These are phyloP conservation scores for Toxotes chatareus DNA, from an alignment of 2,113 vertebrate species.

Conservation along the genomic window DNA sequence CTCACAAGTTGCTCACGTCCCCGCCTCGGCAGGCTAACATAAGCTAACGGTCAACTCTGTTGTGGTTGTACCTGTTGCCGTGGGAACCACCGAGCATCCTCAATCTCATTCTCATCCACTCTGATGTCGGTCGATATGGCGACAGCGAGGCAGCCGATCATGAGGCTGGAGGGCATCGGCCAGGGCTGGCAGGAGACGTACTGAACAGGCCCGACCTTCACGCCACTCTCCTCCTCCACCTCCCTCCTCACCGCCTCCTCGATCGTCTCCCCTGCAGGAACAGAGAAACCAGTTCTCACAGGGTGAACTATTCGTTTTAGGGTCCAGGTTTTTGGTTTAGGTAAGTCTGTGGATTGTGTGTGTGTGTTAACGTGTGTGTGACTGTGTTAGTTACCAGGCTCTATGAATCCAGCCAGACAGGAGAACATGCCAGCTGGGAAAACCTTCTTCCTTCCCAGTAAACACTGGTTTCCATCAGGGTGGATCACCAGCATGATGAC, in stretches of 20 bases:
- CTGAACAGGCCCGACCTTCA: conserved; percentile 90
- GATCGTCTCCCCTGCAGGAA: conserved; percentile 87
- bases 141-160: conserved; percentile 94
- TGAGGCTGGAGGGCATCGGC: conserved; percentile 96
- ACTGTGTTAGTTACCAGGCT: conserved; percentile 86
- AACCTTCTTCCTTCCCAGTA: conserved; percentile 93
- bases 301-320: too few relatives aligned
- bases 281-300: too few relatives aligned
- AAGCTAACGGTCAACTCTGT: not conserved
- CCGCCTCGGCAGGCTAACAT: too few relatives aligned
- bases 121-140: conserved; percentile 92
- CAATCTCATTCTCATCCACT: conserved; percentile 94
- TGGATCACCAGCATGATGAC: conserved; percentile 98
- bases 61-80: conserved; percentile 88
- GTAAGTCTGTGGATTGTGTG: too few relatives aligned
- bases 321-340: too few relatives aligned
- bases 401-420: conserved; percentile 96
- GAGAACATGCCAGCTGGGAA: conserved; percentile 93
- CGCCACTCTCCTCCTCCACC: conserved; percentile 92
- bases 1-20: too few relatives aligned
- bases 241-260: conserved; percentile 95
- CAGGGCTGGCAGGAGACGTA: conserved; percentile 94
- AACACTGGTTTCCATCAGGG: conserved; percentile 92
- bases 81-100: conserved; percentile 95
- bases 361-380: not conserved